Conservation (phyloP, 2,888 invertebrate species). For the Ormyrus thymus region DNA sequence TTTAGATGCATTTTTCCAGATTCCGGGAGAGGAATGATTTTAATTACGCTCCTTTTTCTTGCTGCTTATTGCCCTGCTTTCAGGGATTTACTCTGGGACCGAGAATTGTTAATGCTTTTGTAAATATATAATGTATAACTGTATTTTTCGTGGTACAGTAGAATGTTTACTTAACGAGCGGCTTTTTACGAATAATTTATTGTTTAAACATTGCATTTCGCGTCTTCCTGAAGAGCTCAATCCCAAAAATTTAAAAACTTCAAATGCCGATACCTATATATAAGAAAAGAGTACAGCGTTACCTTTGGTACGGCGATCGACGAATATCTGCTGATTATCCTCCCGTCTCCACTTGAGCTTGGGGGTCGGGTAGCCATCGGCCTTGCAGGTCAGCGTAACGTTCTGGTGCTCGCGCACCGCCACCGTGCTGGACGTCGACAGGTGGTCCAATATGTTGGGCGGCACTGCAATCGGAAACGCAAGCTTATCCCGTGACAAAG, state of each 20-base stretch:
- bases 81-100: no score
- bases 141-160: no score
- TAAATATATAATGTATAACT: no score
- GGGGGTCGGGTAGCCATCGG: conserved; percentile 93
- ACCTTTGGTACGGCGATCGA: conserved; percentile 93
- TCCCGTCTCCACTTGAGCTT: conserved; percentile 95
- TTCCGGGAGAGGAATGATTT: not conserved
- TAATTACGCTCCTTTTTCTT: conserved; percentile 5
- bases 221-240: no score
- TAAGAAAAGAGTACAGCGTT: conserved; percentile 54
- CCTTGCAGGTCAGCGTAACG: conserved; percentile 92
- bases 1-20: not conserved
- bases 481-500: conserved; percentile 42
- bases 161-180: no score
- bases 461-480: conserved; percentile 82
- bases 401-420: conserved; percentile 96
- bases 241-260: no score
- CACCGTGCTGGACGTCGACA: conserved; percentile 93
- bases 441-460: conserved; percentile 92
- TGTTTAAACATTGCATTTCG: no score
- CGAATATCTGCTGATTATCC: conserved; percentile 89
- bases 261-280: no score
- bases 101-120: no score
- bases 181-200: no score
- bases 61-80: no score